phyloP scores from a whole-genome alignment of 2,888 invertebrate species.

The Bedellia somnulentella region DNA sequence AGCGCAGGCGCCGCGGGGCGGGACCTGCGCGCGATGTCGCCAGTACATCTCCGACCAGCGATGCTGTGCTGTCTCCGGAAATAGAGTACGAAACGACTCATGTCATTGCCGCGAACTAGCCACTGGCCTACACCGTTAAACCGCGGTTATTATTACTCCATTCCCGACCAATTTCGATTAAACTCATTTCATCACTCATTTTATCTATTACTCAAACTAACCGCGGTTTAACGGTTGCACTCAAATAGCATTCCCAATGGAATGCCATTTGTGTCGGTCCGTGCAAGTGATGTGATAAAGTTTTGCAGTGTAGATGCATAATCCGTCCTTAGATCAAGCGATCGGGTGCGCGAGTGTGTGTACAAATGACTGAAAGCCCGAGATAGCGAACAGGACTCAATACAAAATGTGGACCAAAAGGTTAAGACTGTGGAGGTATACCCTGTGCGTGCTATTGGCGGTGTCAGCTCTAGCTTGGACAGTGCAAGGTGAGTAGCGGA shows the following conservation, averaged over 20 bases:
- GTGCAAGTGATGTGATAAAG: slow-evolving; percentile 13
- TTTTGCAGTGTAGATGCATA: slow-evolving; percentile 41
- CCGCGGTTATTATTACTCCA: slow-evolving; percentile 34
- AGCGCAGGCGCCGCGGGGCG: slow-evolving; percentile 3
- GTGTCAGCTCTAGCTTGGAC: slow-evolving; percentile 38
- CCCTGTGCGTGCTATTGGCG: slow-evolving; percentile 49
- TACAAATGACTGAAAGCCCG: slow-evolving; percentile 58
- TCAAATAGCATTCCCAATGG: slow-evolving; percentile 35
- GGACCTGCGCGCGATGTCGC: slow-evolving; percentile 13
- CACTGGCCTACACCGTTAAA: slow-evolving; percentile 30
- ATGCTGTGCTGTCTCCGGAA: slow-evolving; percentile 63
- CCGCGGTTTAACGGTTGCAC: slow-evolving; percentile 29
- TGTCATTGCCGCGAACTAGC: slow-evolving; percentile 27
- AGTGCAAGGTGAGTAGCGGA: not conserved
- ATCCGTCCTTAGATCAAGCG: slow-evolving; percentile 39
- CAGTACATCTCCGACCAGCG: slow-evolving; percentile 63
- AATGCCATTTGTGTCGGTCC: slow-evolving; percentile 28
- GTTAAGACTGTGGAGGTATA: slow-evolving; percentile 53
- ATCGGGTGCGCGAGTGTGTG: slow-evolving; percentile 56
- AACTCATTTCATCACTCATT: too few species aligned
- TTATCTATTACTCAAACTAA: too few species aligned
- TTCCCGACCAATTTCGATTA: too few species aligned
- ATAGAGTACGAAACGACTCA: slow-evolving; percentile 46
- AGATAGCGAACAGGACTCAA: slow-evolving; percentile 39
- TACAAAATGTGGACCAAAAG: slow-evolving; percentile 56